Evolutionary conservation across 2,797 vertebrate genomes (phyloP).

Genomic region (Halcyon chelicuti): DNA sequence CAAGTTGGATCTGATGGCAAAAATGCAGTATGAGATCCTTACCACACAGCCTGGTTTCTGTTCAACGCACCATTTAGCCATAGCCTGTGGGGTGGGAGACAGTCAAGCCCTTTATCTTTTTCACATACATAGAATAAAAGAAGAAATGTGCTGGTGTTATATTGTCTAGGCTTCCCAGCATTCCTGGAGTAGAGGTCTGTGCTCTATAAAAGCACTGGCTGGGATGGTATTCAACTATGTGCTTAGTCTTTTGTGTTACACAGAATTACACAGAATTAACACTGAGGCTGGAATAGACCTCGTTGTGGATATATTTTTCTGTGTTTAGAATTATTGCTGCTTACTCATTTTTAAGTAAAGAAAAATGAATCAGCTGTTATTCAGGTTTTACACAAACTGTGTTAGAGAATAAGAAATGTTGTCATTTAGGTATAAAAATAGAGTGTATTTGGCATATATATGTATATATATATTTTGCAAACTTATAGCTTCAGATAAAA

Average conservation of each 20-base stretch:
- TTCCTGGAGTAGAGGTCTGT: not conserved
- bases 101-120: not conserved
- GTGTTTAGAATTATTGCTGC: not conserved
- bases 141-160: not conserved
- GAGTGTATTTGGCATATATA: not conserved
- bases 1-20: not conserved
- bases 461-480: not conserved
- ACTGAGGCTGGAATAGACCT: too few relatives aligned
- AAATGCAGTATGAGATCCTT: not conserved
- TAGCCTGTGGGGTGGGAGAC: not conserved
- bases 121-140: not conserved
- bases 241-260: not conserved
- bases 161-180: not conserved
- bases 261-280: too few relatives aligned
- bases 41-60: not conserved
- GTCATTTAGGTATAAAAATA: not conserved
- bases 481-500: not conserved
- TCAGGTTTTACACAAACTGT: not conserved
- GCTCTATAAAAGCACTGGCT: not conserved
- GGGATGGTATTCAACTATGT: not conserved
- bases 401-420: not conserved
- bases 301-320: not conserved
- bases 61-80: not conserved
- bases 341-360: not conserved
- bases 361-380: not conserved